Conservation (phyloP, 2,113 vertebrate species). For the Marmota monax region DNA sequence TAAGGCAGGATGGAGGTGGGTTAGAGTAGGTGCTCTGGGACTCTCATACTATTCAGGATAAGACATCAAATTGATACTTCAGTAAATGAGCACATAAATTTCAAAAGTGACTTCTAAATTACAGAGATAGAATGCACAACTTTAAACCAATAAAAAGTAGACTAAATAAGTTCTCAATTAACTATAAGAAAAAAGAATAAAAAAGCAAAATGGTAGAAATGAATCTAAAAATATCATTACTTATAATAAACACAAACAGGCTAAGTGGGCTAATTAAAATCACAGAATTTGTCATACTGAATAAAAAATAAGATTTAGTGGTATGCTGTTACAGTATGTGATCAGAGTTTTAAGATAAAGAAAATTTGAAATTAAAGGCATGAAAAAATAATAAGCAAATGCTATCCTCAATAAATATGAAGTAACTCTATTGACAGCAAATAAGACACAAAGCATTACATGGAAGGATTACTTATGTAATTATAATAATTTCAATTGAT, state of each 20-base stretch:
- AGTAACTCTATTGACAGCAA: background rate
- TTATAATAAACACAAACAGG: background rate
- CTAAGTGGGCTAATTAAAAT: background rate
- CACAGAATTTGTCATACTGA: background rate
- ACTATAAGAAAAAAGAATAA: background rate
- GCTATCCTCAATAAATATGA: background rate
- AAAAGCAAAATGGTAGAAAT: conserved; percentile 23
- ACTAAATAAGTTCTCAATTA: background rate
- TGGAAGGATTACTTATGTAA: background rate
- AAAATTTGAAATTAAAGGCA: background rate
- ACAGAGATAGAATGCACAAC: conserved; percentile 3
- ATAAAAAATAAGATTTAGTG: conserved; percentile 33
- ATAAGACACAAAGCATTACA: background rate
- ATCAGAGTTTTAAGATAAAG: background rate
- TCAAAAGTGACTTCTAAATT: conserved; percentile 13
- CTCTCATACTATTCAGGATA: background rate
- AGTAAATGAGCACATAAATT: background rate
- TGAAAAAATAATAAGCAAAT: conserved; percentile 19
- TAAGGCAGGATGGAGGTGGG: background rate
- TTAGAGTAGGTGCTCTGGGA: background rate
- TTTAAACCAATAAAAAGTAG: background rate
- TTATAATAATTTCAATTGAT: background rate
- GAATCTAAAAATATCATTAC: conserved; percentile 24
- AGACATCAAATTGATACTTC: background rate
- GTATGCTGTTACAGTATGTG: background rate